These are phyloP conservation scores for Caiman crocodilus DNA, from an alignment of 2,797 vertebrate genomes.

Conservation along the genomic window DNA sequence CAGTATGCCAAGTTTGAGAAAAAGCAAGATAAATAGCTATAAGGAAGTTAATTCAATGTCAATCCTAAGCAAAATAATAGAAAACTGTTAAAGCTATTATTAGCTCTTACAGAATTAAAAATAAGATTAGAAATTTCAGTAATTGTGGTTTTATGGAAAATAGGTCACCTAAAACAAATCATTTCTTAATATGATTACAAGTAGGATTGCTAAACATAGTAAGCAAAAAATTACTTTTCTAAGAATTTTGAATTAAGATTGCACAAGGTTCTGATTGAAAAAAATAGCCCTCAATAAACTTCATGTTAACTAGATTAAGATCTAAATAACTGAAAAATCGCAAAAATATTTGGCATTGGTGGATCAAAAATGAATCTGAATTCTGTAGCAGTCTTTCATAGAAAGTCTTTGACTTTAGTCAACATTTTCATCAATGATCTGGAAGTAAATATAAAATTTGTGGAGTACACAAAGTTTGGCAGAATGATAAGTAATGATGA, in stretches of 20 bases:
- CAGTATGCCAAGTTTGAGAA: background rate
- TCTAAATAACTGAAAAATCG: background rate
- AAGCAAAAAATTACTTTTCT: background rate
- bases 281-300: background rate
- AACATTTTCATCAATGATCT: background rate
- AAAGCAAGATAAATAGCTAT: background rate
- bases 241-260: background rate
- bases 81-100: background rate
- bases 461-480: background rate
- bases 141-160: background rate
- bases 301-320: background rate
- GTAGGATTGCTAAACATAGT: background rate
- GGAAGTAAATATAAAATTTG: background rate
- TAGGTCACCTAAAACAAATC: background rate
- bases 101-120: background rate
- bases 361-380: background rate
- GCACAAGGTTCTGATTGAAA: background rate
- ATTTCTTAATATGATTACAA: background rate
- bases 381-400: background rate
- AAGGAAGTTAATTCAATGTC: background rate
- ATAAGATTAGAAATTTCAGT: background rate
- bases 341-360: background rate
- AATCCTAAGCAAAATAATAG: background rate
- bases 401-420: background rate
- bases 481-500: background rate